Evolutionary conservation across 2,797 vertebrate genomes (phyloP).

Genomic region (Hyperoplus immaculatus): DNA sequence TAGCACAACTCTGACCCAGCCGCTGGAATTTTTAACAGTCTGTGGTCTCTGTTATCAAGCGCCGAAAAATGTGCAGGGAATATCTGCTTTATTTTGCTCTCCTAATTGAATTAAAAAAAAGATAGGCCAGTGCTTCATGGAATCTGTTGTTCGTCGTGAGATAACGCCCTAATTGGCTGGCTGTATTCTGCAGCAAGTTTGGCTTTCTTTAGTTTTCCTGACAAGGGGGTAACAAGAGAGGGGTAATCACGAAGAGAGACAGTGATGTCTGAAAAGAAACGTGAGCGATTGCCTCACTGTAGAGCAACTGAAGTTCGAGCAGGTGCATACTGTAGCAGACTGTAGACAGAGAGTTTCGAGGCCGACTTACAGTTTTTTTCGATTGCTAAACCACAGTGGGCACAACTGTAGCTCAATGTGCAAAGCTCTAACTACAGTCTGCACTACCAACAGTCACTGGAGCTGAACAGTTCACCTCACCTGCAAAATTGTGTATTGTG

Average conservation of each 20-base stretch:
- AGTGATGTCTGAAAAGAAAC: constrained; percentile 7
- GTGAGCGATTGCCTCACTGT: constrained; percentile 21
- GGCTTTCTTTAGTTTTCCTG: background rate
- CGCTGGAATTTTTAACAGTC: constrained; percentile 74
- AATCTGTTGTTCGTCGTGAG: constrained; percentile 71
- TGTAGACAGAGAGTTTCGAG: constrained; percentile 31
- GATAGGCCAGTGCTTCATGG: constrained; percentile 62
- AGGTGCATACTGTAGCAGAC: background rate
- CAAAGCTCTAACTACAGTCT: too few relatives aligned
- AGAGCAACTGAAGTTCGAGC: constrained; percentile 25
- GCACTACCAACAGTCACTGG: too few relatives aligned
- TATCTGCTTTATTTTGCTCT: constrained; percentile 74
- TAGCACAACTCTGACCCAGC: constrained; percentile 69
- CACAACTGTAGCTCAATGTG: too few relatives aligned
- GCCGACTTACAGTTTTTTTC: constrained; percentile 19
- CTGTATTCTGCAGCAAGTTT: constrained; percentile 48
- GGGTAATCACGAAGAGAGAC: constrained; percentile 2
- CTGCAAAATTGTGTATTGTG: too few relatives aligned
- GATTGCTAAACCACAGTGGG: too few relatives aligned
- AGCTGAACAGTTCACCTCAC: too few relatives aligned
- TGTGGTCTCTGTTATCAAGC: constrained; percentile 72
- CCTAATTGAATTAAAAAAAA: constrained; percentile 81
- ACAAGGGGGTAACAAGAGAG: background rate
- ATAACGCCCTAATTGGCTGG: constrained; percentile 74
- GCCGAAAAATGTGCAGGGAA: constrained; percentile 61